These are phyloP conservation scores for Echinarachnius parma DNA, from an alignment of 53 echinoderm and acorn worm genomes.

Conservation along the genomic window DNA sequence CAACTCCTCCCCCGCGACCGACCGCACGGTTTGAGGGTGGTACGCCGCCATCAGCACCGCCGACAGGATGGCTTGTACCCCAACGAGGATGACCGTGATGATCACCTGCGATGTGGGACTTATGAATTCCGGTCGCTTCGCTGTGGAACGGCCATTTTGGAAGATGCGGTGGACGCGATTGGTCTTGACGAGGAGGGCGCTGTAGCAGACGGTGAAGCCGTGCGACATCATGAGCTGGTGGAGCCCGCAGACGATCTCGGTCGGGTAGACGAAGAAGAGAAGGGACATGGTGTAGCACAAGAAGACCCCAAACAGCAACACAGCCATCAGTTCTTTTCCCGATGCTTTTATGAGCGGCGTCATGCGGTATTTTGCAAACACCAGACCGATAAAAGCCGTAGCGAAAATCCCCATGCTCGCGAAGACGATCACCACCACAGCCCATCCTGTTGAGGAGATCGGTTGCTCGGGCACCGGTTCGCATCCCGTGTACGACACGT, in stretches of 20 bases:
- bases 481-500: slow-evolving; percentile 60
- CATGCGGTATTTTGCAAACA: slow-evolving; percentile 63
- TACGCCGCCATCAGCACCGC: slow-evolving; percentile 61
- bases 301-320: slow-evolving; percentile 78
- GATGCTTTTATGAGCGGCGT: slow-evolving; percentile 99
- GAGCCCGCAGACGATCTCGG: slow-evolving; percentile 53
- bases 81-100: slow-evolving; percentile 69
- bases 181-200: slow-evolving; percentile 83
- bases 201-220: slow-evolving; percentile 80
- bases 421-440: slow-evolving; percentile 65
- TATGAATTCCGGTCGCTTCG: slow-evolving; percentile 84
- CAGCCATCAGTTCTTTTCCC: slow-evolving; percentile 78
- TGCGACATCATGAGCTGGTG: slow-evolving; percentile 80
- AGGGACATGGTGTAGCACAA: slow-evolving; percentile 73
- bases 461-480: slow-evolving; percentile 52
- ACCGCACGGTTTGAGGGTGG: slow-evolving; percentile 54
- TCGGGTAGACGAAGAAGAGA: slow-evolving; percentile 57
- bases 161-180: slow-evolving; percentile 92
- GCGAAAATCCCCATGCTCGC: slow-evolving; percentile 62
- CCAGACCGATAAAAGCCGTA: slow-evolving; percentile 62
- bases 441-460: slow-evolving; percentile 54
- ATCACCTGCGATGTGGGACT: slow-evolving; percentile 84
- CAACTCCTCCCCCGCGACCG: slow-evolving; percentile 39
- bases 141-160: slow-evolving; percentile 71
- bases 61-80: slow-evolving; percentile 70